These are phyloP conservation scores for Rhingia campestris DNA, from an alignment of 2,888 invertebrate species.

Conservation along the genomic window DNA sequence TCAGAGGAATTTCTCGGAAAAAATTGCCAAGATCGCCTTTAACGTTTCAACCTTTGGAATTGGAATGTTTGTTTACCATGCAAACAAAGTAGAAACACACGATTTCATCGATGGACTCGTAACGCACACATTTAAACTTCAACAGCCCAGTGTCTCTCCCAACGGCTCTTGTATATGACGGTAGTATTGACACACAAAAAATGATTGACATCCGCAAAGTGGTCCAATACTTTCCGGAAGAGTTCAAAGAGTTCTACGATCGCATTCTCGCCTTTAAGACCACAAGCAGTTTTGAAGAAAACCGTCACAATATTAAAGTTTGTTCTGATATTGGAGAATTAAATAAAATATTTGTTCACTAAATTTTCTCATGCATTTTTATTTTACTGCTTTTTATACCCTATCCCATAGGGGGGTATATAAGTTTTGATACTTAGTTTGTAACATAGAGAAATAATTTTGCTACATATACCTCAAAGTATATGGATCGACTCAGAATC, in stretches of 20 bases:
- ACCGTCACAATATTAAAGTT: conserved; percentile 1
- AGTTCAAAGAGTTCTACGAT: conserved; percentile 24
- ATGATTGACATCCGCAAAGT: conserved; percentile 18
- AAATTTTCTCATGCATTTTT: neutral
- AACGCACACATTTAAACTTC: conserved; percentile 29
- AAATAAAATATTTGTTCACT: neutral
- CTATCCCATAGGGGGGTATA: no score
- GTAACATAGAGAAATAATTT: no score
- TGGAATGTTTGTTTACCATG: conserved; percentile 6
- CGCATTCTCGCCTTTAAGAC: conserved; percentile 23
- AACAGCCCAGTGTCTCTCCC: conserved; percentile 1
- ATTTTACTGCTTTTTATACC: neutral
- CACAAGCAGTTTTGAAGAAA: conserved; percentile 8
- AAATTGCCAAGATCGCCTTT: conserved; percentile 12
- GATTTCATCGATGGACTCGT: conserved; percentile 28
- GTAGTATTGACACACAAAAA: conserved; percentile 6
- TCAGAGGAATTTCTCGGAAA: conserved; percentile 18
- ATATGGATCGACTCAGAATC: no score
- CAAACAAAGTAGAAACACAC: conserved; percentile 15
- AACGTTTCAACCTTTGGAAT: neutral
- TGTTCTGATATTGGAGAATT: conserved; percentile 14
- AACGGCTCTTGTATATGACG: conserved; percentile 13
- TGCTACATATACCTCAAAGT: no score
- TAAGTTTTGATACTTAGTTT: no score
- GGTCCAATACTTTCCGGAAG: conserved; percentile 8